These are phyloP conservation scores for Diuraphis noxia DNA, from an alignment of 1,140 invertebrate genomes.

Conservation along the genomic window DNA sequence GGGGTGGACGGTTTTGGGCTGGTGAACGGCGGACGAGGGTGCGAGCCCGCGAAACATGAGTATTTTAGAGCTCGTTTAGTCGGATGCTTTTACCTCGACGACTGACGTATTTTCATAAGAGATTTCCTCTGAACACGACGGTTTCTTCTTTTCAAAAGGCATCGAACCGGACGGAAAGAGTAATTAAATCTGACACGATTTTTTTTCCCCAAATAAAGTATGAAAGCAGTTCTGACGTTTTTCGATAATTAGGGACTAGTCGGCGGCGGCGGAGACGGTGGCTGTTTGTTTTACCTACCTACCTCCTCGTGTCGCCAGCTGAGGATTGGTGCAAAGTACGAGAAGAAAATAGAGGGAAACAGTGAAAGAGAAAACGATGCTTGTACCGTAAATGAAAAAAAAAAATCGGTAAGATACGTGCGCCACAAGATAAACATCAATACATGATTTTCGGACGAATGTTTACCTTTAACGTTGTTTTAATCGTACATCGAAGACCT, in stretches of 20 bases:
- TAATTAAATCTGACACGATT: slow-evolving; percentile 35
- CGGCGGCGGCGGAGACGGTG: background rate
- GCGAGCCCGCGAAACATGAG: background rate
- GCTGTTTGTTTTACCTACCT: background rate
- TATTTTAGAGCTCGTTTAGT: slow-evolving; percentile 28
- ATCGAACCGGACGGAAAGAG: background rate
- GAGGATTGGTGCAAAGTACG: background rate
- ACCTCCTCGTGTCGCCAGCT: background rate
- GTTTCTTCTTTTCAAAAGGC: slow-evolving; percentile 30
- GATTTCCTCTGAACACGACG: background rate
- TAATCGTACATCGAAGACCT: background rate
- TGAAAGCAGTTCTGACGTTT: background rate
- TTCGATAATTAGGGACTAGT: background rate
- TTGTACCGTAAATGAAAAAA: background rate
- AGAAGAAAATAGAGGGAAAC: background rate
- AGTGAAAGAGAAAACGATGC: background rate
- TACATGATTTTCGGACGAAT: background rate
- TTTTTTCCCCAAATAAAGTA: background rate
- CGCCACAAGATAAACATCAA: background rate
- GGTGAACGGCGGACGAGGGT: background rate
- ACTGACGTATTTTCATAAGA: slow-evolving; percentile 37
- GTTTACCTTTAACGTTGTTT: background rate
- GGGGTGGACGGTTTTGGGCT: no score
- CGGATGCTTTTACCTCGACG: background rate
- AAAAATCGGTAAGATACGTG: background rate